A percentile compares a stretch with the other conserved stretches of the same genome.
phyloP scores from a whole-genome alignment of 2,113 vertebrate species.

The Anoplopoma fimbria region DNA sequence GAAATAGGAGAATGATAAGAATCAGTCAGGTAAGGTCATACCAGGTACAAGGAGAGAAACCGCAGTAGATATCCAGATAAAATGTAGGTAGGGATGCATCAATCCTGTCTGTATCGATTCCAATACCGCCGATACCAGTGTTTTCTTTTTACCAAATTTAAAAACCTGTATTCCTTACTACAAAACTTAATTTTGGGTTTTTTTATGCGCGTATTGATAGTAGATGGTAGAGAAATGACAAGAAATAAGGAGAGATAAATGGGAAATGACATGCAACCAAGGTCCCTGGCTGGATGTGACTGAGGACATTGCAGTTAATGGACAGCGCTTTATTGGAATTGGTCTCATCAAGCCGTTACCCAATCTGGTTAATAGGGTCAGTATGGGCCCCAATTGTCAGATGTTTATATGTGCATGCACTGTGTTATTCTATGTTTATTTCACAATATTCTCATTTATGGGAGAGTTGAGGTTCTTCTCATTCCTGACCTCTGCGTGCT shows the following conservation, averaged over 20 bases:
- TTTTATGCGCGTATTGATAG: neutral
- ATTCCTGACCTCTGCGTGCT: slow-evolving; percentile 7
- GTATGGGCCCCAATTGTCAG: neutral
- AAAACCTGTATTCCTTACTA: neutral
- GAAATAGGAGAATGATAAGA: slow-evolving; percentile 67
- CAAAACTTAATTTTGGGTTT: neutral
- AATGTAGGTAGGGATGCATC: neutral
- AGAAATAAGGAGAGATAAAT: too few species aligned
- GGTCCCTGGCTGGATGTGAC: neutral
- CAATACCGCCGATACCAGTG: neutral
- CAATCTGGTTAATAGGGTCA: neutral
- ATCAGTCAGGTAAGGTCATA: slow-evolving; percentile 58
- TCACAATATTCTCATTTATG: slow-evolving; percentile 14
- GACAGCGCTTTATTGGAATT: neutral
- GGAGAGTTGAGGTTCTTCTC: slow-evolving; percentile 42
- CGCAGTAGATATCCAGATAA: neutral
- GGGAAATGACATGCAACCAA: neutral
- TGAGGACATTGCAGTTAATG: neutral
- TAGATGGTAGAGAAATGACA: neutral
- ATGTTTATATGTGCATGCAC: neutral
- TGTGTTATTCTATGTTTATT: neutral
- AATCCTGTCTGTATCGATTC: neutral
- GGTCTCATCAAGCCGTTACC: neutral
- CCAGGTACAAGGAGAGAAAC: slow-evolving; percentile 33
- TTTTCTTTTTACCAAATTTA: neutral